Evolutionary conservation across 2,113 vertebrate genomes (phyloP).

Genomic region (Hippotragus niger): DNA sequence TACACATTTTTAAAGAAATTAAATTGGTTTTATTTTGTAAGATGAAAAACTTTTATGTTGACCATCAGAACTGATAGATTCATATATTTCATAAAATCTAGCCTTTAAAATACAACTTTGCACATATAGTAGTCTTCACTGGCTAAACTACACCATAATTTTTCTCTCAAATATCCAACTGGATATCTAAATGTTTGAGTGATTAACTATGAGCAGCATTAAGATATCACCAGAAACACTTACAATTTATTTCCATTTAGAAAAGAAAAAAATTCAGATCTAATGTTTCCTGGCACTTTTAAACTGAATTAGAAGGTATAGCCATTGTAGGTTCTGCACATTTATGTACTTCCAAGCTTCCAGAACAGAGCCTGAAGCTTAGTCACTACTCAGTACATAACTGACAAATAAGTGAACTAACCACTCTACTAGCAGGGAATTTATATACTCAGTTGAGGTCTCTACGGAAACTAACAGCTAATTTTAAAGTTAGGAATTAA

Average conservation of each 20-base stretch:
- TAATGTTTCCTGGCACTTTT: not conserved
- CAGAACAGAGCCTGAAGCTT: not conserved
- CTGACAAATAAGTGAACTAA: not conserved
- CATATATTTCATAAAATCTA: conserved; percentile 11
- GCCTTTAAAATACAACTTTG: conserved; percentile 18
- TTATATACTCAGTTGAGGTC: not conserved
- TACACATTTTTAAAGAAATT: not conserved
- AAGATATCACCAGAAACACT: not conserved
- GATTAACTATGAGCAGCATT: not conserved
- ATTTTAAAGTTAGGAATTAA: conserved; percentile 35
- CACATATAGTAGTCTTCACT: not conserved
- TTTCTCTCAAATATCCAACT: not conserved
- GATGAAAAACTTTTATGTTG: not conserved
- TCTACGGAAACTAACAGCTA: not conserved
- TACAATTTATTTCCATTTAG: not conserved
- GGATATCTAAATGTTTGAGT: not conserved
- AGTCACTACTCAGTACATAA: not conserved
- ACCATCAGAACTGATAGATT: not conserved
- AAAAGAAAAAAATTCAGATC: not conserved
- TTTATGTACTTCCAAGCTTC: not conserved
- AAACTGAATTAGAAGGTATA: not conserved
- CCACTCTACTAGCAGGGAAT: not conserved
- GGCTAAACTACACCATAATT: not conserved
- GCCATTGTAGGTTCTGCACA: not conserved
- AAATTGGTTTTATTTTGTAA: not conserved